Base-by-base conservation (phyloP, 2,797 vertebrate species). In the Fringilla coelebs region DNA sequence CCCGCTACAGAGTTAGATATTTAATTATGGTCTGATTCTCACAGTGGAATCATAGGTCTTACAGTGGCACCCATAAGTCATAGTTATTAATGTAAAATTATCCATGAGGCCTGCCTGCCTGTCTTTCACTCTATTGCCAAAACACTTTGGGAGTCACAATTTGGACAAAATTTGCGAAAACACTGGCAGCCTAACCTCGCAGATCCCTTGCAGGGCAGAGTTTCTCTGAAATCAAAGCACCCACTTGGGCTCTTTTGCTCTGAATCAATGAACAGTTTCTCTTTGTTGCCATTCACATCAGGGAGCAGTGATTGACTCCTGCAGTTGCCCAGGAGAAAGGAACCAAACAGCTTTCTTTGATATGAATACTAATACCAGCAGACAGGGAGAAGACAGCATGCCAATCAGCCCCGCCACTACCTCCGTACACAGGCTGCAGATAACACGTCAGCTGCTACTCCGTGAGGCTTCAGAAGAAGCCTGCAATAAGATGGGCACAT, bases 71-170 rank as follows among this genome's bases (percentile, higher is more conserved):
- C 94, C 73, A 32, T 61, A 97, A 93, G 70, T 74, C 95, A 90
- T 57, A 13, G 2, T 82, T 96, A 94, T 79, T 94, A 93, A 91
- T 74, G 71, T 71, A 91, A 92, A 97, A 94, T 93, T 90, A 93
- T 77, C 92, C 82, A 65, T 8, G 36, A 76, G 36, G 43, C 26
- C 90, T 88, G 61, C 32, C 63, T 90, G 40, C 85, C 77, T 91
- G 51, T 73, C 92, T 93, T 96, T 82, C 51, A 88, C 41, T 46
- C 26, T 79, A 87, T 28, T 88, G 70, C 60, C 85, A 55, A 96
- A 96, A 88, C 24, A 25, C 92, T 90, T 52, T 34, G 63, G 80
- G 81, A 95, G 82, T 66, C 72, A 58, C 60, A 81, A 46, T 79
- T 85, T 18, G 16, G 95, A 95, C 74, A 45, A 54, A 78, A 57